Percentiles rank a stretch among this genome's conserved stretches.
phyloP scores from a whole-genome alignment of 2,888 invertebrate species.

The Steinernema scapterisci region DNA sequence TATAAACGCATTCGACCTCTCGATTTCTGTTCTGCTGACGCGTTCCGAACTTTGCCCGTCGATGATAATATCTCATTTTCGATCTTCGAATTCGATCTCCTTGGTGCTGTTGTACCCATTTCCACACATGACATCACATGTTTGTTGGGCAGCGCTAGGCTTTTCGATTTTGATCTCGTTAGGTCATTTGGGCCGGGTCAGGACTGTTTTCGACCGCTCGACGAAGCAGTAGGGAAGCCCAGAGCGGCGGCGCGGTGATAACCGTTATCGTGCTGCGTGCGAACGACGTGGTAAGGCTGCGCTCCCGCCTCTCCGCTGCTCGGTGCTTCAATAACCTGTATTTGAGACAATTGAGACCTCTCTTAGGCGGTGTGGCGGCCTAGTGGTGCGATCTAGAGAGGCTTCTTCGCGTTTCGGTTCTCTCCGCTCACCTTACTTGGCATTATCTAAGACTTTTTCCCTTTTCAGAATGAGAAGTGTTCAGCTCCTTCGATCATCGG shows the following conservation, averaged over 20 bases:
- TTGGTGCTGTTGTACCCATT: neutral
- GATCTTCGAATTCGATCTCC: neutral
- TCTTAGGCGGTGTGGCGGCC: neutral
- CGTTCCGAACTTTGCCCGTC: constrained; percentile 7
- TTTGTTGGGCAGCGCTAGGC: neutral
- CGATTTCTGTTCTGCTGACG: neutral
- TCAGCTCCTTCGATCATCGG: neutral
- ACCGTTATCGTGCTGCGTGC: constrained; percentile 14
- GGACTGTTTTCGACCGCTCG: constrained; percentile 16
- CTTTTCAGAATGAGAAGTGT: neutral
- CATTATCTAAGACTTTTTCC: neutral
- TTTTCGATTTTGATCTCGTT: constrained; percentile 14
- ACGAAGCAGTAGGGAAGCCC: neutral
- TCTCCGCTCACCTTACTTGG: neutral
- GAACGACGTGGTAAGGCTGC: neutral
- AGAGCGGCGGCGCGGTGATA: neutral
- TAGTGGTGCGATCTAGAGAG: constrained; percentile 2
- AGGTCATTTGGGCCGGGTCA: neutral
- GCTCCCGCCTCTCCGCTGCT: neutral
- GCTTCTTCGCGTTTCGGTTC: neutral
- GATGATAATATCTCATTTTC: constrained; percentile 2
- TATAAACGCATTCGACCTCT: constrained; percentile 1
- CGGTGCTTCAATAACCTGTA: constrained; percentile 27
- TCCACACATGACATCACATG: constrained; percentile 12
- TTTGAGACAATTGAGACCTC: constrained; percentile 25